Evolutionary conservation across 2,888 invertebrate genomes (phyloP), one percentile per base, ranked within the genome.

Genomic region (Cataglyphis cursor): DNA sequence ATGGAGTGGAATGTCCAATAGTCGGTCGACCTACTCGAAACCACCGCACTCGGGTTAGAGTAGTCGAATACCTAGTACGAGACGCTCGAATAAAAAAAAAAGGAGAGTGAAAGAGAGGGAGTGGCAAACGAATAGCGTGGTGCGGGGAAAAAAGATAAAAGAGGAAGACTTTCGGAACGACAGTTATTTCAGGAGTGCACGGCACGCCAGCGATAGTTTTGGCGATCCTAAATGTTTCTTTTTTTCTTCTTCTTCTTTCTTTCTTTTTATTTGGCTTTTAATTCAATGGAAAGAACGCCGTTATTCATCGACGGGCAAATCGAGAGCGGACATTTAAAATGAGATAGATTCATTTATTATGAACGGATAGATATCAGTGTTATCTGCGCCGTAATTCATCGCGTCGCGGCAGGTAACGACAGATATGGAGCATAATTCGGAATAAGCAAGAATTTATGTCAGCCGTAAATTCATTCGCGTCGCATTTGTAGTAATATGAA

Each of bases 1-100:
- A 85, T 87, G 81, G 86, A 87, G 73, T 85, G 88, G 84, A 89
- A 91, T 85, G 89, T 89, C 85, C 85, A 88, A 89, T 90, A 87
- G 85, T 72, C 86, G 87, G 81, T 81, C 82, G 84, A 83, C 85
- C 82, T 81, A 84, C 80, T 75, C 82, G 78, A 73, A 86, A 83
- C 75, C 81, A 64, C 64, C 82, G 86, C 70, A 83, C 81, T 82
- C 80, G 74, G 83, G 83, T 70, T 85, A 85, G 86, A 85, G 81
- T 68, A 80, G 72, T 59, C 75, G 86, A 82, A 85, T 83, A 85
- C 48, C 73, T 75, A 84, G 80, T 81, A 65, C 61, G 51, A 83
- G 84, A 84, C 75, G 81, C 74, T 83, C 62, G 76, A 74, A 80
- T 76, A 68, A 84, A 84, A 81, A 83, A 86, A 35, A 41, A 64